A percentile compares a stretch with the other conserved stretches of the same genome.
phyloP scores from a whole-genome alignment of 2,888 invertebrate species.

The Thymelicus lineola region DNA sequence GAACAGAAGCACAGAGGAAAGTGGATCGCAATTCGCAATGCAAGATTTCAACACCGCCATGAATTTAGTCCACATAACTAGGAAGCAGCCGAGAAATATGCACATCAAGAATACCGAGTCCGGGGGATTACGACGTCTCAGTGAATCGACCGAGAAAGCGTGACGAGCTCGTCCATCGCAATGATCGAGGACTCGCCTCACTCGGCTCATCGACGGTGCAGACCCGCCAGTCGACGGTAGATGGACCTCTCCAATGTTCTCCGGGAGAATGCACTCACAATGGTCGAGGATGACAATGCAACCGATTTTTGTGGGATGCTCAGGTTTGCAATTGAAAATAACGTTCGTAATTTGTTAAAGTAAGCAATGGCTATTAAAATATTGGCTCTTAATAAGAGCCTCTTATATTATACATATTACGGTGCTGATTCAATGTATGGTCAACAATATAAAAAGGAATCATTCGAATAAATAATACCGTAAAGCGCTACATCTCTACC shows the following conservation, averaged over 20 bases:
- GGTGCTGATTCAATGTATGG: too few relatives aligned
- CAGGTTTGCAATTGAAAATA: neutral
- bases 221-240: slow-evolving; percentile 4
- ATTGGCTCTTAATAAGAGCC: too few relatives aligned
- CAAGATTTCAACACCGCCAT: neutral
- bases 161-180: slow-evolving; percentile 11
- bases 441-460: too few relatives aligned
- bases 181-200: slow-evolving; percentile 12
- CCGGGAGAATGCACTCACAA: slow-evolving; percentile 21
- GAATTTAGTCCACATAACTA: neutral
- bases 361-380: too few relatives aligned
- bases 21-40: too few relatives aligned
- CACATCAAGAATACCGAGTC: neutral
- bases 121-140: slow-evolving; percentile 11
- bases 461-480: too few relatives aligned
- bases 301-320: neutral
- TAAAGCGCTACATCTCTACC: too few relatives aligned
- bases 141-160: slow-evolving; percentile 9
- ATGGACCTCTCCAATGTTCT: slow-evolving; percentile 4
- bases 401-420: too few relatives aligned
- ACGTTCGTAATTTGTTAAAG: too few relatives aligned
- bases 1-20: too few relatives aligned
- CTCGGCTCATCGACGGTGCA: neutral
- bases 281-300: slow-evolving; percentile 1
- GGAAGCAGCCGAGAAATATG: neutral